phyloP scores from a whole-genome alignment of 1,140 invertebrate species.

The Sitobion miscanthi region DNA sequence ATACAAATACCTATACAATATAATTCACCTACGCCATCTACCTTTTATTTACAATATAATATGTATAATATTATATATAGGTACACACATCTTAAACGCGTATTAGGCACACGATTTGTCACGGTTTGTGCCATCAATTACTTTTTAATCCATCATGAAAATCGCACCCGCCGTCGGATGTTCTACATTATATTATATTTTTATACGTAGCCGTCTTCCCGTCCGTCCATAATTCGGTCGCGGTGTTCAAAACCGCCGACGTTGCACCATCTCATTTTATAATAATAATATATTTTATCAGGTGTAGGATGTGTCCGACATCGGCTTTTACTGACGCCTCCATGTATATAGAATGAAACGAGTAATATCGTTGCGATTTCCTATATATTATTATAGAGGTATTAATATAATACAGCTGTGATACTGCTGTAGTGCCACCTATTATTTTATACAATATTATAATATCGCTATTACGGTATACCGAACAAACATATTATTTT shows the following conservation, averaged over 20 bases:
- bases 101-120: not conserved
- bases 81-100: not conserved
- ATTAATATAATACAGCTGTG: not conserved
- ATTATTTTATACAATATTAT: not conserved
- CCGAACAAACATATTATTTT: too few species aligned
- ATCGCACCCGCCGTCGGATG: not conserved
- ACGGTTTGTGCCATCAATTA: not conserved
- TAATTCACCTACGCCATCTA: not conserved
- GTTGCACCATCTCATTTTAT: not conserved
- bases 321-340: not conserved
- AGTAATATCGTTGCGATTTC: too few species aligned
- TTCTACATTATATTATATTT: not conserved
- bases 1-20: not conserved
- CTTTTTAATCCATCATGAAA: conserved; percentile 1
- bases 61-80: not conserved
- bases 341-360: too few species aligned
- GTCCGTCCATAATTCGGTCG: not conserved
- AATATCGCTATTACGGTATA: not conserved
- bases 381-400: too few species aligned
- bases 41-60: not conserved
- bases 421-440: not conserved
- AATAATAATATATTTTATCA: not conserved
- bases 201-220: not conserved
- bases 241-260: not conserved
- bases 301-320: not conserved